Evolutionary conservation across 2,797 vertebrate genomes (phyloP).

Genomic region (Urosaurus nigricauda): DNA sequence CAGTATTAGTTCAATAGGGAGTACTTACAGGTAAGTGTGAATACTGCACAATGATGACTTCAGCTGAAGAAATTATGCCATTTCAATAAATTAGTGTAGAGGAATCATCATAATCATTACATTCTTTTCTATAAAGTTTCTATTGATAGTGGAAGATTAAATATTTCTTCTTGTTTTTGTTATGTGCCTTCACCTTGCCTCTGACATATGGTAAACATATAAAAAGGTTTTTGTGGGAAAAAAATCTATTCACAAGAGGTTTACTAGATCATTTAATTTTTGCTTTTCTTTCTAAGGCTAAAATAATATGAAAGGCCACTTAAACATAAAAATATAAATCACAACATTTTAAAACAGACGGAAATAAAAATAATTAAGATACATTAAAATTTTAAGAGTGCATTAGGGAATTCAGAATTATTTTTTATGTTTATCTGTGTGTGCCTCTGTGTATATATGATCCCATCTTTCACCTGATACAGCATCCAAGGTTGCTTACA

Average conservation of each 20-base stretch:
- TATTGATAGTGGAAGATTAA: background rate
- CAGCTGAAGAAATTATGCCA: background rate
- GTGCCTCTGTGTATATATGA: no score
- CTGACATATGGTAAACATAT: no score
- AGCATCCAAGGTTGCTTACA: no score
- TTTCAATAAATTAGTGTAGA: background rate
- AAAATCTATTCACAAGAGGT: no score
- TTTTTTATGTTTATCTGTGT: no score
- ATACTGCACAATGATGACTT: background rate
- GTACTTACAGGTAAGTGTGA: background rate
- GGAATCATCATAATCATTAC: background rate
- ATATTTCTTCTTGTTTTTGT: background rate
- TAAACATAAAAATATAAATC: constrained; percentile 1
- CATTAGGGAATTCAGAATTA: background rate
- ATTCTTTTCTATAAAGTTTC: background rate
- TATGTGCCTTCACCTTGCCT: no score
- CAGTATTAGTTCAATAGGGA: background rate
- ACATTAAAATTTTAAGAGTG: background rate
- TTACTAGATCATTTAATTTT: background rate
- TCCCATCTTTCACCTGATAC: no score
- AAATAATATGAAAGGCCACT: background rate
- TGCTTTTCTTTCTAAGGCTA: background rate
- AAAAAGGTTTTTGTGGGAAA: no score
- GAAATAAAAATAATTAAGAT: background rate
- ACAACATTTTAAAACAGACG: background rate